Conservation (phyloP, 2,113 vertebrate species). For the Hippoglossus stenolepis region DNA sequence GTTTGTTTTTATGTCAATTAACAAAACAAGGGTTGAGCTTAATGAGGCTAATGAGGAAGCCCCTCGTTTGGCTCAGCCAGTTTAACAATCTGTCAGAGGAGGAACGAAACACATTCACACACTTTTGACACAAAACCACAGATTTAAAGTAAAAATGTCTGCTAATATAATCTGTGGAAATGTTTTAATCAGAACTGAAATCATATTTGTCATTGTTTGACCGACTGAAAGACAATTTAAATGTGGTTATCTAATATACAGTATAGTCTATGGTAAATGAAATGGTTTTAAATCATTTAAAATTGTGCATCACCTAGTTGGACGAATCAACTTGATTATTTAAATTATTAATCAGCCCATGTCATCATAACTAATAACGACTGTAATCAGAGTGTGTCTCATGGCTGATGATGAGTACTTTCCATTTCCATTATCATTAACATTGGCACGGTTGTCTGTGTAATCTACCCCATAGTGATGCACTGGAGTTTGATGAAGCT, state of each 20-base stretch:
- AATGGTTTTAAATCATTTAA: not conserved
- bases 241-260: not conserved
- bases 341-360: slow-evolving; percentile 67
- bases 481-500: slow-evolving; percentile 48
- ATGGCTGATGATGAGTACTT: slow-evolving; percentile 65
- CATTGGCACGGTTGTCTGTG: slow-evolving; percentile 60
- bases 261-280: slow-evolving; percentile 6
- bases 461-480: slow-evolving; percentile 70
- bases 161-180: not conserved
- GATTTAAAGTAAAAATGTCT: not conserved
- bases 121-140: not conserved
- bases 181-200: not conserved
- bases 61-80: slow-evolving; percentile 58
- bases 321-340: slow-evolving; percentile 58
- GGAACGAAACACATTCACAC: slow-evolving; percentile 11
- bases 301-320: slow-evolving; percentile 14
- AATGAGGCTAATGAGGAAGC: slow-evolving; percentile 74
- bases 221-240: not conserved
- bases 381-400: slow-evolving; percentile 70
- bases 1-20: slow-evolving; percentile 78
- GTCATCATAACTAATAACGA: slow-evolving; percentile 68
- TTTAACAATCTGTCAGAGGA: slow-evolving; percentile 52
- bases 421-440: slow-evolving; percentile 66
- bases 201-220: not conserved
- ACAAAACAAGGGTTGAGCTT: slow-evolving; percentile 68